phyloP scores from a whole-genome alignment of 2,888 invertebrate genomes.

The Troides oblongomaculatus region DNA sequence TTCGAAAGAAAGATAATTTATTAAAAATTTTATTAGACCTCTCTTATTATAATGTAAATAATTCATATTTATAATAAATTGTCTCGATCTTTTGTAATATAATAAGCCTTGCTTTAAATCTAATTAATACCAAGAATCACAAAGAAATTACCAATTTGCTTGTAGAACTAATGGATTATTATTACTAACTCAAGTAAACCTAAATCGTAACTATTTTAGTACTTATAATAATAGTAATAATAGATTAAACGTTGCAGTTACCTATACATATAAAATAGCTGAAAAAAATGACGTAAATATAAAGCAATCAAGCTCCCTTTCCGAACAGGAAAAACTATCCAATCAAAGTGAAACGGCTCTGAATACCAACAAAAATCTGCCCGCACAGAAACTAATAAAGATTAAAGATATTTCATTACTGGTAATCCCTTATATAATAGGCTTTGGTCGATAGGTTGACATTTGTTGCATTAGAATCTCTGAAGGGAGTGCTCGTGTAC shows the following conservation, averaged over 20 bases:
- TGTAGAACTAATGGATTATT: too few species aligned
- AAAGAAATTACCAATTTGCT: too few species aligned
- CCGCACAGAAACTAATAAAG: slow-evolving; percentile 60
- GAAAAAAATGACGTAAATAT: slow-evolving; percentile 7
- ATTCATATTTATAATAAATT: too few species aligned
- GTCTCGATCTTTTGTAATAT: too few species aligned
- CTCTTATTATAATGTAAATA: too few species aligned
- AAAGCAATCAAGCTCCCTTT: slow-evolving; percentile 39
- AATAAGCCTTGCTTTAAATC: too few species aligned
- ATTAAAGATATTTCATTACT: slow-evolving; percentile 79
- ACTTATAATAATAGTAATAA: neutral
- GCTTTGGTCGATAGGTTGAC: slow-evolving; percentile 66
- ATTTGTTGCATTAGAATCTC: slow-evolving; percentile 60
- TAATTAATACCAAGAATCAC: too few species aligned
- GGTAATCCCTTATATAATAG: slow-evolving; percentile 71
- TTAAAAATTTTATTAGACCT: too few species aligned
- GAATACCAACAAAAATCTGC: slow-evolving; percentile 42
- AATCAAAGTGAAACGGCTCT: slow-evolving; percentile 36
- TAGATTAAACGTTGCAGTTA: neutral
- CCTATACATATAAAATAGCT: neutral
- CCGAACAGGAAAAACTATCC: slow-evolving; percentile 44
- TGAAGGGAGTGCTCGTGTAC: slow-evolving; percentile 36
- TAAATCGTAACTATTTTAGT: too few species aligned
- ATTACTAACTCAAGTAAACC: too few species aligned
- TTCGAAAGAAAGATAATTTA: slow-evolving; percentile 31